A percentile compares a stretch with the other conserved stretches of the same genome.
phyloP scores from a whole-genome alignment of 2,888 invertebrate species.

The Lingula anatina region DNA sequence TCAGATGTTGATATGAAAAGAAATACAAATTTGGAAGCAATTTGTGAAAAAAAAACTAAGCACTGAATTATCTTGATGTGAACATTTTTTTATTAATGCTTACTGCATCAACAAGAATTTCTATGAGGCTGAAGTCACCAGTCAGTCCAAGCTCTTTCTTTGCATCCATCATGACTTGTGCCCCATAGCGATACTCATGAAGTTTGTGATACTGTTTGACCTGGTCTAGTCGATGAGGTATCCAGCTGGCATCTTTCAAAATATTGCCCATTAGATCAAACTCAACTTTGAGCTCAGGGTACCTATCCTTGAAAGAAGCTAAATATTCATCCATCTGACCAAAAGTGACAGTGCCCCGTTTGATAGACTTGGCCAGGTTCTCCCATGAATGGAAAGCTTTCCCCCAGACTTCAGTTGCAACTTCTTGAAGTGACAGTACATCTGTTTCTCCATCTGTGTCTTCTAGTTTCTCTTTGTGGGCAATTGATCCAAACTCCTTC shows the following conservation, averaged over 20 bases:
- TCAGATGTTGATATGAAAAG: too few species aligned
- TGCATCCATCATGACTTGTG: constrained; percentile 14
- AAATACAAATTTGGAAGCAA: too few species aligned
- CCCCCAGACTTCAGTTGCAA: constrained; percentile 4
- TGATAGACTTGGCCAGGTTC: constrained; percentile 3
- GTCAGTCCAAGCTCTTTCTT: constrained; percentile 9
- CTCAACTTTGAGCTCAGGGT: constrained; percentile 3
- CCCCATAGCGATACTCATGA: constrained; percentile 13
- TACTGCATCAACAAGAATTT: too few species aligned
- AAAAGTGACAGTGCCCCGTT: constrained; percentile 6
- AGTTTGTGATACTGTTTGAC: constrained; percentile 13
- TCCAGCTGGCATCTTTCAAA: constrained; percentile 3
- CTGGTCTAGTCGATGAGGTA: constrained; percentile 12
- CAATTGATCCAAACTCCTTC: constrained; percentile 1
- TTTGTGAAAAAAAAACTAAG: too few species aligned
- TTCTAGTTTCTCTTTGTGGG: constrained; percentile 1
- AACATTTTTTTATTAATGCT: too few species aligned
- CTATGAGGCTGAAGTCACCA: too few species aligned
- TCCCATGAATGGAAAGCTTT: constrained; percentile 4
- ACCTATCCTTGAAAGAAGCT: constrained; percentile 1
- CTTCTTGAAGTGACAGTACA: constrained; percentile 2
- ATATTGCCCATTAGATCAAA: constrained; percentile 2
- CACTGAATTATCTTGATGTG: too few species aligned
- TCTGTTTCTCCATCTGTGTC: neutral
- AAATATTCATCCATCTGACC: constrained; percentile 4